Evolutionary conservation across 2,113 vertebrate genomes (phyloP), one percentile per base, ranked within the genome.

Genomic region (Machaerirhynchus nigripectus): DNA sequence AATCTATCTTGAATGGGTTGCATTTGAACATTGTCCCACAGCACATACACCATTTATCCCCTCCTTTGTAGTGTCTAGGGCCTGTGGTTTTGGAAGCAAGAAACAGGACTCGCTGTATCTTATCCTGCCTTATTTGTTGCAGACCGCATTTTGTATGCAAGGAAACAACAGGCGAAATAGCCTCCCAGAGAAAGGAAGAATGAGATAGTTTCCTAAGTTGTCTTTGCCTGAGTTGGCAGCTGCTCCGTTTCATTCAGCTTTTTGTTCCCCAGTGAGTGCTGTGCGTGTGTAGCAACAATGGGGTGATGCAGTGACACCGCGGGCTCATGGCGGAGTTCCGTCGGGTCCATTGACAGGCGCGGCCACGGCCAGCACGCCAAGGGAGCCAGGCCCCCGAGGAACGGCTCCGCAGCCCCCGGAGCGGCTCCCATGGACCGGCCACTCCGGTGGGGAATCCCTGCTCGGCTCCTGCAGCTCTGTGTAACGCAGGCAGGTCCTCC

Each of bases 171-270:
- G 96, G 84, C 97, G 53, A 97, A 97, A 96, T 95, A 94, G 96
- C 96, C 97, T 97, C 82, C 39, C 71, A 96, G 80, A 98, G 97
- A 98, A 98, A 98, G 97, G 97, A 97, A 98, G 97, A 97, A 98
- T 98, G 98, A 98, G 98, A 98, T 96, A 97, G 98, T 98, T 98
- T 98, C 98, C 98, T 97, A 96, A 97, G 97, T 97, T 97, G 97
- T 98, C 98, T 97, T 98, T 98, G 98, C 97, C 97, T 96, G 97
- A 98, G 97, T 97, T 98, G 98, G 98, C 98, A 87, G 95, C 97
- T 97, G 96, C 97, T 97, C 94, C 7, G 19, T 89, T 97, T 97
- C 97, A 98, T 98, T 98, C 98, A 98, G 97, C 91, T 96, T 97
- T 98, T 98, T 98, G 97, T 98, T 94, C 96, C 97, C 97, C 96